phyloP scores from a whole-genome alignment of 2,888 invertebrate species.

The Oasisia sp. region DNA sequence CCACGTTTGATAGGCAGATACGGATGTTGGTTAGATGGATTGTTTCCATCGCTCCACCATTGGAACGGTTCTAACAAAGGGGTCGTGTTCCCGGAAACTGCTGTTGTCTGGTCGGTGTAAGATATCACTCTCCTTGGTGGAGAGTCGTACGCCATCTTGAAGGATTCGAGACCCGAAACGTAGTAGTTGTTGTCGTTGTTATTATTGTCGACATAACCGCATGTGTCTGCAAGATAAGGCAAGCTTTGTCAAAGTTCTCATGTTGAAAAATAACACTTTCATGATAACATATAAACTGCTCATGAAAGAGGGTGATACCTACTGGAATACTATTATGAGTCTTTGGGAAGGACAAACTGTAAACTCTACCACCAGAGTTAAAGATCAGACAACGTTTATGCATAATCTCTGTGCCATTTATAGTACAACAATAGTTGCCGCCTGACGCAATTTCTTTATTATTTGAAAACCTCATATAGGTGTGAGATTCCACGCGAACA shows the following conservation, averaged over 20 bases:
- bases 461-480: too few relatives aligned
- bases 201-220: background rate
- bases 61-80: background rate
- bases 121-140: background rate
- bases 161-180: background rate
- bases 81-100: background rate
- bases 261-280: background rate
- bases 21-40: background rate
- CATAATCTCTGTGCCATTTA: too few relatives aligned
- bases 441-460: too few relatives aligned
- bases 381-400: too few relatives aligned
- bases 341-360: too few relatives aligned
- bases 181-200: background rate
- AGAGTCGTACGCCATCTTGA: constrained; percentile 3
- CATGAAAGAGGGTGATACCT: background rate
- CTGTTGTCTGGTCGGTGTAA: background rate
- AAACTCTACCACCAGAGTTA: too few relatives aligned
- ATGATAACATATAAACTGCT: background rate
- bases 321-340: too few relatives aligned
- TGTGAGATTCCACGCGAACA: too few relatives aligned
- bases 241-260: background rate
- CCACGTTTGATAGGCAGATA: background rate
- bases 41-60: background rate
- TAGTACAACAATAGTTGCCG: too few relatives aligned
- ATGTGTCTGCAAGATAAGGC: background rate